phyloP scores from a whole-genome alignment of 2,797 vertebrate genomes.

The Oryzias sinensis region DNA sequence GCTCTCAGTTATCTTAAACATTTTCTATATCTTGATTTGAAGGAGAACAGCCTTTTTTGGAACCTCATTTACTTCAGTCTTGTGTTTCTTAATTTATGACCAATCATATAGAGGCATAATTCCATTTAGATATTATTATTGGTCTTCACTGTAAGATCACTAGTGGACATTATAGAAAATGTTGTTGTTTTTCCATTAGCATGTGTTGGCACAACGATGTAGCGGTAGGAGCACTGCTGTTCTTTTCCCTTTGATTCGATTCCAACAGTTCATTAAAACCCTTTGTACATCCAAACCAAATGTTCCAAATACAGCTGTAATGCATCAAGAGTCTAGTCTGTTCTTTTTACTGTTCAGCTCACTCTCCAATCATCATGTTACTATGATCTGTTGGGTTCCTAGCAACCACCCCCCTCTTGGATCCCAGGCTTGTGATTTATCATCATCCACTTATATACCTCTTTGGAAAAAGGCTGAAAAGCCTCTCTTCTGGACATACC shows the following conservation, averaged over 20 bases:
- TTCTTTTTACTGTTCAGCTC: slow-evolving; percentile 9
- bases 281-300: no score
- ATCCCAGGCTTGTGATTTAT: slow-evolving; percentile 62
- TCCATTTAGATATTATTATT: no score
- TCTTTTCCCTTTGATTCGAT: no score
- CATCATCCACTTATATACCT: slow-evolving; percentile 50
- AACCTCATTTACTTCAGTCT: neutral
- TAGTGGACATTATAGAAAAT: no score
- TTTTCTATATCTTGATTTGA: neutral
- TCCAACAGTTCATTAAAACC: no score
- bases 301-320: no score
- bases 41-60: neutral
- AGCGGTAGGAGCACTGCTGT: no score
- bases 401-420: slow-evolving; percentile 53
- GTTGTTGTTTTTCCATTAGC: no score
- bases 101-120: no score
- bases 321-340: slow-evolving; percentile 10
- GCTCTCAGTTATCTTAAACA: slow-evolving; percentile 5
- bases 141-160: no score
- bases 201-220: no score
- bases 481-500: slow-evolving; percentile 15
- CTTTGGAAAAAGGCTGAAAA: slow-evolving; percentile 55
- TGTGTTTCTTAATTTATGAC: no score
- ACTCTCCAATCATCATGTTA: slow-evolving; percentile 49
- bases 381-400: slow-evolving; percentile 51